Percentiles rank a stretch among this genome's conserved stretches.
Evolutionary conservation across 2,113 vertebrate genomes (phyloP).

Genomic region (Menura novaehollandiae): DNA sequence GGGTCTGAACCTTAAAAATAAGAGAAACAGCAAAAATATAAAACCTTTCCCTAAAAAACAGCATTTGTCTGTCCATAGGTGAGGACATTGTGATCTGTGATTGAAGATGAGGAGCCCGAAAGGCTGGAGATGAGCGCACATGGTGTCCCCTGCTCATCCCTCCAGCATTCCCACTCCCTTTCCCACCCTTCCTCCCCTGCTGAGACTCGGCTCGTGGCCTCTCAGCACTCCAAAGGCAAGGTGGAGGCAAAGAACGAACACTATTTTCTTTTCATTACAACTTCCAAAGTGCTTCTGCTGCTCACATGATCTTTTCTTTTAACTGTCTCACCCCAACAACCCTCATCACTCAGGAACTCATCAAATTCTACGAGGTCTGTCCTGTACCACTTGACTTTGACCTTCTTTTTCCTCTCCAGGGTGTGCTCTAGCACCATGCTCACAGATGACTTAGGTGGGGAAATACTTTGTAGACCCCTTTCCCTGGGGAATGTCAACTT

Average conservation of each 20-base stretch:
- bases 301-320: not conserved
- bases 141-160: too few species aligned
- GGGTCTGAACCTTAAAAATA: not conserved
- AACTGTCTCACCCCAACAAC: not conserved
- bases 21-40: constrained; percentile 23
- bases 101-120: not conserved
- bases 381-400: not conserved
- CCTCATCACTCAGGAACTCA: not conserved
- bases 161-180: not conserved
- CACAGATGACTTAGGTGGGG: not conserved
- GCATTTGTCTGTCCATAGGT: not conserved
- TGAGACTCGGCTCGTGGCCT: not conserved
- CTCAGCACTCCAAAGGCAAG: not conserved
- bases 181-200: not conserved
- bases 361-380: not conserved
- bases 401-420: not conserved
- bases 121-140: not conserved
- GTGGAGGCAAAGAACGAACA: not conserved
- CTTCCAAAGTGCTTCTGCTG: not conserved
- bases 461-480: not conserved
- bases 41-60: constrained; percentile 34
- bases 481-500: not conserved
- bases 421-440: not conserved
- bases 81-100: constrained; percentile 17
- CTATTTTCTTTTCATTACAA: not conserved